phyloP scores from a whole-genome alignment of 2,797 vertebrate genomes.

The Sebastes goodei region DNA sequence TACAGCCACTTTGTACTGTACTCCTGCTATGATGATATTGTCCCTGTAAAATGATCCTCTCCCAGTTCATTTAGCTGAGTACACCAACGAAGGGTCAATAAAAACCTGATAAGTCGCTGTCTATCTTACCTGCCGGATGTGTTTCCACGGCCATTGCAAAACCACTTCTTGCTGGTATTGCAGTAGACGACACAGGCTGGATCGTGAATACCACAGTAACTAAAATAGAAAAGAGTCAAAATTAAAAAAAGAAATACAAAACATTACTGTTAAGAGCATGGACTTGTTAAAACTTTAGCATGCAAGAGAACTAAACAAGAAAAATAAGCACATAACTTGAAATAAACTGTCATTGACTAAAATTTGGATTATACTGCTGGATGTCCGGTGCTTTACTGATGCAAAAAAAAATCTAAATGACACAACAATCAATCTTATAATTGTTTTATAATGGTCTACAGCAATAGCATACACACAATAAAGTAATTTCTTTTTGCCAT shows the following conservation, averaged over 20 bases:
- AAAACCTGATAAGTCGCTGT: neutral
- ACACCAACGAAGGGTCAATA: neutral
- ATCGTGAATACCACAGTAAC: conserved; percentile 97
- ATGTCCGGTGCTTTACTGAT: neutral
- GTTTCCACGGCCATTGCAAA: conserved; percentile 96
- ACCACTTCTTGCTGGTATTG: conserved; percentile 99
- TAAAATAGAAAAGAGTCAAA: conserved; percentile 50
- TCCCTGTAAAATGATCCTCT: conserved; percentile 5
- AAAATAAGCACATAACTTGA: neutral
- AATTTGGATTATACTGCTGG: neutral
- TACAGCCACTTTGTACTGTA: neutral
- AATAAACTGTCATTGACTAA: neutral
- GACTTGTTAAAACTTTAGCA: neutral
- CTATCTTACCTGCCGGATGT: conserved; percentile 93
- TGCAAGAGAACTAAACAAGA: neutral
- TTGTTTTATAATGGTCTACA: neutral
- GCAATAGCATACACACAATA: neutral
- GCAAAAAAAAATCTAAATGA: neutral
- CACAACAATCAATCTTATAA: neutral
- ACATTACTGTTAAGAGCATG: neutral
- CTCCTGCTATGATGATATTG: neutral
- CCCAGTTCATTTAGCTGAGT: conserved; percentile 4
- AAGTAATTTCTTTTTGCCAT: neutral
- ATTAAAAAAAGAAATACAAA: neutral
- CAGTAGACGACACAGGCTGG: conserved; percentile 97